Percentiles rank a stretch among this genome's conserved stretches.
Conservation (phyloP, 2,797 vertebrate species). For the Malacoctenus gilli region DNA sequence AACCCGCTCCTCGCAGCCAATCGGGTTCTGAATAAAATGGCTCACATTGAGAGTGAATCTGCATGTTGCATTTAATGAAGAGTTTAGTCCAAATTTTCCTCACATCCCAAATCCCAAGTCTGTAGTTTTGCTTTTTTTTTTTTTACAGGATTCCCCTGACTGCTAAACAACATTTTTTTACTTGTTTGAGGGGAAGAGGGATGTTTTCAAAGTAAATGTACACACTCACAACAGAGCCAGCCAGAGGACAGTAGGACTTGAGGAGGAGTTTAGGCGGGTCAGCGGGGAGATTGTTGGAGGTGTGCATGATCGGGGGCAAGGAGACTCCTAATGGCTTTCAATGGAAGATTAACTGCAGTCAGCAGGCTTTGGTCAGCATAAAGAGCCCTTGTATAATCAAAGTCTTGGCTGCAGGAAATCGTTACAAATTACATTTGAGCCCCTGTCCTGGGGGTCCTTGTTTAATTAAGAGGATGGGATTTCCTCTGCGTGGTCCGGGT, state of each 20-base stretch:
- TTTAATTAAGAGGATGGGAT: slow-evolving; percentile 83
- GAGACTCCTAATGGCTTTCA: slow-evolving; percentile 76
- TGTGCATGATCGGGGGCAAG: slow-evolving; percentile 36
- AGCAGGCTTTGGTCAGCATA: slow-evolving; percentile 82
- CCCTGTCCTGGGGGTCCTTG: slow-evolving; percentile 67
- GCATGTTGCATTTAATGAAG: slow-evolving; percentile 69
- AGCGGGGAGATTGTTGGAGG: slow-evolving; percentile 34
- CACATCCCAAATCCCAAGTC: background rate
- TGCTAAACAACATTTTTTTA: slow-evolving; percentile 2
- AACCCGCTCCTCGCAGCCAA: slow-evolving; percentile 37
- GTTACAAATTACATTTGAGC: slow-evolving; percentile 80
- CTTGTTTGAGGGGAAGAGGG: background rate
- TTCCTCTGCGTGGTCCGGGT: slow-evolving; percentile 59
- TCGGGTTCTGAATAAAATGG: slow-evolving; percentile 68
- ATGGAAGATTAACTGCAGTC: slow-evolving; percentile 80
- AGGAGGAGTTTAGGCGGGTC: slow-evolving; percentile 16
- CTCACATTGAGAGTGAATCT: slow-evolving; percentile 52
- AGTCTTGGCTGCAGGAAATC: slow-evolving; percentile 72
- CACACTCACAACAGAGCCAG: slow-evolving; percentile 2
- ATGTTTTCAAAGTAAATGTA: background rate
- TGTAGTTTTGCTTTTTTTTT: slow-evolving; percentile 24
- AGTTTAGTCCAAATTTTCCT: slow-evolving; percentile 46
- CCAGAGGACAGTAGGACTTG: slow-evolving; percentile 17
- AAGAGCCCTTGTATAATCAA: slow-evolving; percentile 75
- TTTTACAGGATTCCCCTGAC: background rate